Evolutionary conservation across 2,113 vertebrate species (phyloP), one percentile per base, ranked within the genome.

Genomic region (Neodontobutis hainanensis): DNA sequence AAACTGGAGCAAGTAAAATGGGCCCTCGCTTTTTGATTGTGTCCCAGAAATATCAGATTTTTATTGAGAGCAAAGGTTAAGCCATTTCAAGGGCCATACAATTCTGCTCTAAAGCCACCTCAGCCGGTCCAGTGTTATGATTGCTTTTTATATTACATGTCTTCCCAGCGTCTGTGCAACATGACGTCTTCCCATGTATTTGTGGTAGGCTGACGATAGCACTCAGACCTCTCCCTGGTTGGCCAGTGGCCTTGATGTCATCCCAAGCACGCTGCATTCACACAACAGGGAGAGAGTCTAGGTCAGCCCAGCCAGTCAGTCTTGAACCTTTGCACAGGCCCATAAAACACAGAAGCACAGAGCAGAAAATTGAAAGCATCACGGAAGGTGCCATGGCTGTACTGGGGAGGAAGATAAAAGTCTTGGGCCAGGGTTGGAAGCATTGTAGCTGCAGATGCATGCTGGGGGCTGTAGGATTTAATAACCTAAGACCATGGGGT

Each of bases 341-440:
- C 82, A 88, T 93, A 92, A 94, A 94, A 87, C 90, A 92, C 85
- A 84, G 83, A 85, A 73, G 90, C 85, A 75, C 85, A 88, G 89
- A 92, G 94, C 92, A 93, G 93, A 91, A 94, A 93, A 94, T 92
- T 92, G 92, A 93, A 93, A 91, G 89, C 91, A 88, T 93, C 91
- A 82, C 73, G 85, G 87, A 27, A 89, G 87, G 87, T 91, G 88
- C 91, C 85, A 86, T 87, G 89, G 84, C 90, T 57, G 44, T 87
- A 89, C 88, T 84, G 84, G 85, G 85, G 70, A 85, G 89, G 91
- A 86, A 89, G 90, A 93, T 89, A 87, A 86, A 91, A 90, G 89
- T 85, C 75, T 90, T 80, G 86, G 85, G 89, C 80, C 78, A 77
- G 81, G 85, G 82, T 86, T 88, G 83, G 90, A 82, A 84, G 87